A percentile compares a stretch with the other conserved stretches of the same genome.
Conservation (phyloP, 2,113 vertebrate species). For the Hyperopisus bebe region DNA sequence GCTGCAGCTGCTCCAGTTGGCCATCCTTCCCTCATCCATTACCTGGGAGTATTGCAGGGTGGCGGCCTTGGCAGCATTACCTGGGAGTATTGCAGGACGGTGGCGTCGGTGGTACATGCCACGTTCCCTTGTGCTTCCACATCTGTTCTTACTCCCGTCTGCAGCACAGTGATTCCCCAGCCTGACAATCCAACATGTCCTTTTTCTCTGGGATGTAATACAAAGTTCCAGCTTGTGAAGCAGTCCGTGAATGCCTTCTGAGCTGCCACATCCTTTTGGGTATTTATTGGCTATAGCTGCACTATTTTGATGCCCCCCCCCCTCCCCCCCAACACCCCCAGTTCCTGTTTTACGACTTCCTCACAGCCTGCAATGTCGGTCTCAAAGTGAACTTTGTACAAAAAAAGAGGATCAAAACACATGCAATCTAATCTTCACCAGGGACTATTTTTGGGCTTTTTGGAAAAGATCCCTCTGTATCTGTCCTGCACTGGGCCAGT, state of each 20-base stretch:
- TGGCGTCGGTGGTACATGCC: constrained; percentile 22
- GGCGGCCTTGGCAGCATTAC: neutral
- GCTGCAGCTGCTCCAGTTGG: neutral
- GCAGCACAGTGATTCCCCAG: neutral
- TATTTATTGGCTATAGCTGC: neutral
- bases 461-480: neutral
- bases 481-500: neutral
- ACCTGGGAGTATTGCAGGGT: neutral
- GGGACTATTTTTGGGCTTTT: neutral
- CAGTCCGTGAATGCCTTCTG: neutral
- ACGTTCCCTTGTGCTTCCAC: constrained; percentile 34
- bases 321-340: neutral
- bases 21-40: neutral
- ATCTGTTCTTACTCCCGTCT: constrained; percentile 13
- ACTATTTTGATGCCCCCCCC: neutral
- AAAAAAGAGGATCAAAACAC: neutral
- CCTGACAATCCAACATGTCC: neutral
- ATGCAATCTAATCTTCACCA: neutral
- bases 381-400: neutral
- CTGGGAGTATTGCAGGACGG: neutral
- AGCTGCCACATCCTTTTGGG: neutral
- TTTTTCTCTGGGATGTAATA: neutral
- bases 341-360: constrained; percentile 40
- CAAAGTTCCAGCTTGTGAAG: neutral
- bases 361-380: constrained; percentile 15